Base-by-base conservation (phyloP, 2,113 vertebrate genomes). In the Heterochromis multidens region DNA sequence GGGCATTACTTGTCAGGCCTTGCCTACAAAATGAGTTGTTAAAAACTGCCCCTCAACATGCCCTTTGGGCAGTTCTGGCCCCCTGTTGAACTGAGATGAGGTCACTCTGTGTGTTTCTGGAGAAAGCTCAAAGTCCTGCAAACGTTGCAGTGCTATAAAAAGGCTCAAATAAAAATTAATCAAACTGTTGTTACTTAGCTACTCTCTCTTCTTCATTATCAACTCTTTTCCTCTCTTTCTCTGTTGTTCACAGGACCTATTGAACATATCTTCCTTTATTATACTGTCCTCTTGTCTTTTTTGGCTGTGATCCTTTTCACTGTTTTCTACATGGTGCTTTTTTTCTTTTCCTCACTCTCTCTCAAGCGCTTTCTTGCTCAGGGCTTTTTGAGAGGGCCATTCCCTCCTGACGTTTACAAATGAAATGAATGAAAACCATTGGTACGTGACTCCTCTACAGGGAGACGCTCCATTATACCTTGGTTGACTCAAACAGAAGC, bases 371-470 rank as follows among this genome's bases (percentile, higher is more conserved):
- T 85, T 85, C 59, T 80, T 78, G 77, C 93, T 91, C 89, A 89
- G 87, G 86, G 90, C 82, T 91, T 91, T 93, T 79, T 72, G 87
- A 91, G 86, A 85, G 84, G 82, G 82, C 77, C 90, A 74, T 81
- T 56, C 81, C 77, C 65, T 80, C 77, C 81, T 77, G 83, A 92
- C 82, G 80, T 93, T 91, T 88, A 91, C 91, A 92, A 92, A 92
- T 93, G 87, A 92, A 94, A 95, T 89, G 85, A 90, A 93, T 91
- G 91, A 90, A 94, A 92, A 88, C 85, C 87, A 80, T 82, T 87
- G 84, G 85, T 82, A 89, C 83, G 67, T 89, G 89, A 88, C 88
- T 90, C 77, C 74, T 91, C 88, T 81, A 83, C 87, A 89, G 86
- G 89, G 87, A 87, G 84, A 92, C 43, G 88, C 90, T 91, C 92